Percentiles rank a stretch among this genome's conserved stretches.
phyloP scores from a whole-genome alignment of 2,888 invertebrate genomes.

The Malacosoma neustria region DNA sequence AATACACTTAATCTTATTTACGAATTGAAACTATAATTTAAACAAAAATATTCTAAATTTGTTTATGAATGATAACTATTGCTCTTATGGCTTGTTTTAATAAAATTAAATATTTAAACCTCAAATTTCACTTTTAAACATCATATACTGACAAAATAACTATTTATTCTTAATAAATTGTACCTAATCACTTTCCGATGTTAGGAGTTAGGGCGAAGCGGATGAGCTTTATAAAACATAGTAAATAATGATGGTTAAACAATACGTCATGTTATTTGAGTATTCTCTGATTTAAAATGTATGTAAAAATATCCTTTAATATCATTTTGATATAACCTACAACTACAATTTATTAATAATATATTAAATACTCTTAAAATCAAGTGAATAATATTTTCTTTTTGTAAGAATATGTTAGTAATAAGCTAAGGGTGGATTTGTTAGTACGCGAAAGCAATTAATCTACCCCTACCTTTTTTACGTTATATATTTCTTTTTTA shows the following conservation, averaged over 20 bases:
- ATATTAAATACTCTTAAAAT: not conserved
- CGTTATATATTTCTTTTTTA: constrained; percentile 8
- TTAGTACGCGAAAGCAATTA: constrained; percentile 49
- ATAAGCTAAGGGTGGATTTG: constrained; percentile 14
- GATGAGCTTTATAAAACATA: constrained; percentile 46
- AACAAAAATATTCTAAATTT: no score
- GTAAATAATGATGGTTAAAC: constrained; percentile 39
- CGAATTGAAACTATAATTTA: no score
- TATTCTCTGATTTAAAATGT: constrained; percentile 27
- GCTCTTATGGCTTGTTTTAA: no score
- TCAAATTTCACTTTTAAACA: not conserved
- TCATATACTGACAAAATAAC: not conserved
- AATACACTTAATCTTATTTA: constrained; percentile 4
- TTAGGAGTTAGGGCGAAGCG: constrained; percentile 73
- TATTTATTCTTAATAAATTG: not conserved
- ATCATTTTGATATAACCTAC: not conserved
- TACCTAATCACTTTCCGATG: constrained; percentile 21
- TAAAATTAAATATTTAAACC: constrained; percentile 6
- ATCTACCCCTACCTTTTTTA: constrained; percentile 13
- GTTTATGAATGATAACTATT: no score
- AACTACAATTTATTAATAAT: not conserved
- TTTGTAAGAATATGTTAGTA: no score
- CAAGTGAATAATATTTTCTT: not conserved
- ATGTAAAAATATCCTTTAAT: constrained; percentile 1
- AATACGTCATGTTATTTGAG: constrained; percentile 37